Evolutionary conservation across 2,113 vertebrate genomes (phyloP).

Genomic region (Cyphomyrus plagiostoma): DNA sequence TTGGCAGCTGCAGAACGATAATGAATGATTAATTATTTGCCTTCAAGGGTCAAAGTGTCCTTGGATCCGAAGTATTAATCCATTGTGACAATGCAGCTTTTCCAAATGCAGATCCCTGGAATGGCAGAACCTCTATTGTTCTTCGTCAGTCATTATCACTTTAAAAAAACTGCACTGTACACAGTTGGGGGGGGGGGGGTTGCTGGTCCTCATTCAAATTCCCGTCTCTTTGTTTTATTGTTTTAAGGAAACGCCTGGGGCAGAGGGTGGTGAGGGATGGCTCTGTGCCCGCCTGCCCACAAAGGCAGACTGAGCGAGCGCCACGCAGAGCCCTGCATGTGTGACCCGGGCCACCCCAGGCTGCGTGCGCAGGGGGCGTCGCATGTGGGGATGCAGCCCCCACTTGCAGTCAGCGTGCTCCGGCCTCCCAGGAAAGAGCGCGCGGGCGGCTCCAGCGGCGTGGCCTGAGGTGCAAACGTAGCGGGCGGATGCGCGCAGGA

Average conservation of each 20-base stretch:
- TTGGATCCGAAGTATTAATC: background rate
- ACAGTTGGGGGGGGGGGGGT: background rate
- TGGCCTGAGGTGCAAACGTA: constrained; percentile 52
- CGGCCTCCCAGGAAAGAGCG: constrained; percentile 29
- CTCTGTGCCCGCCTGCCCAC: background rate
- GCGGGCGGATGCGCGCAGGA: constrained; percentile 65
- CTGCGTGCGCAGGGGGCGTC: constrained; percentile 19
- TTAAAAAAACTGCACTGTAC: background rate
- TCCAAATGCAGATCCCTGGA: background rate
- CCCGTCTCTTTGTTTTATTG: constrained; percentile 16
- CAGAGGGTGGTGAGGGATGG: background rate
- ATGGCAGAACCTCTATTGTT: background rate
- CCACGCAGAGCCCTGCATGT: background rate
- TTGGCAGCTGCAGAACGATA: background rate
- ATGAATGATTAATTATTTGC: constrained; percentile 13
- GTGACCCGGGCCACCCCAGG: background rate
- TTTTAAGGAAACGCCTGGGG: background rate
- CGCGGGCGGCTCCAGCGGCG: constrained; percentile 45
- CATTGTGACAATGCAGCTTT: background rate
- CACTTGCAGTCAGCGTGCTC: constrained; percentile 18
- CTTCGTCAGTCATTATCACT: background rate
- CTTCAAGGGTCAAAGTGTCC: constrained; percentile 5
- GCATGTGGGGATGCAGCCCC: constrained; percentile 21
- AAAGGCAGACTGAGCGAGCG: background rate
- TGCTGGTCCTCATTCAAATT: background rate